Evolutionary conservation across 2,797 vertebrate species (phyloP).

Genomic region (Dicrostonyx torquatus): DNA sequence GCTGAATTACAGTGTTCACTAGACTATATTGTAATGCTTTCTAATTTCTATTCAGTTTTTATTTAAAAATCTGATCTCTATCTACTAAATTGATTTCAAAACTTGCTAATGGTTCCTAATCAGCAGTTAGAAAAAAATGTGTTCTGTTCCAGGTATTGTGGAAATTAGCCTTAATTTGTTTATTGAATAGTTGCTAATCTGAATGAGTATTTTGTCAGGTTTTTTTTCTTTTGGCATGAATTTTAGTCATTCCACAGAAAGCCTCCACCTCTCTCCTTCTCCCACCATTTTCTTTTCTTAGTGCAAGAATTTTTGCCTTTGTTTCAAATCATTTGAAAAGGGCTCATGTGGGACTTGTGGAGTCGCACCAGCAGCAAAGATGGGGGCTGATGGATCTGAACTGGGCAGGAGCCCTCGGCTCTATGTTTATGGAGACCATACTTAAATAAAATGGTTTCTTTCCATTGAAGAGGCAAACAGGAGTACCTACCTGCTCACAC

Average conservation of each 20-base stretch:
- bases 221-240: neutral
- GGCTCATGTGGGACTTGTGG: constrained; percentile 15
- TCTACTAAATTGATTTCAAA: constrained; percentile 58
- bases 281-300: neutral
- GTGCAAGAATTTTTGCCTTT: neutral
- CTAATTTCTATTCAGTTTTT: constrained; percentile 53
- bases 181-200: constrained; percentile 65
- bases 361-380: neutral
- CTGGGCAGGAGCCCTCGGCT: neutral
- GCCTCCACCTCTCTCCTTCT: neutral
- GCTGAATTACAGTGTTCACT: constrained; percentile 22
- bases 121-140: constrained; percentile 29
- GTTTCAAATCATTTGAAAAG: constrained; percentile 45
- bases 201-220: constrained; percentile 27
- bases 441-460: neutral
- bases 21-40: constrained; percentile 20
- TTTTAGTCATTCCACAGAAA: constrained; percentile 43
- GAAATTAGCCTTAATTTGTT: constrained; percentile 63
- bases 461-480: neutral
- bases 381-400: constrained; percentile 54
- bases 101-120: constrained; percentile 53
- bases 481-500: neutral
- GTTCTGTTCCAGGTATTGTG: constrained; percentile 29
- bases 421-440: constrained; percentile 44
- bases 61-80: constrained; percentile 48